phyloP scores from a whole-genome alignment of 2,113 vertebrate species.

The Pao palembangensis region DNA sequence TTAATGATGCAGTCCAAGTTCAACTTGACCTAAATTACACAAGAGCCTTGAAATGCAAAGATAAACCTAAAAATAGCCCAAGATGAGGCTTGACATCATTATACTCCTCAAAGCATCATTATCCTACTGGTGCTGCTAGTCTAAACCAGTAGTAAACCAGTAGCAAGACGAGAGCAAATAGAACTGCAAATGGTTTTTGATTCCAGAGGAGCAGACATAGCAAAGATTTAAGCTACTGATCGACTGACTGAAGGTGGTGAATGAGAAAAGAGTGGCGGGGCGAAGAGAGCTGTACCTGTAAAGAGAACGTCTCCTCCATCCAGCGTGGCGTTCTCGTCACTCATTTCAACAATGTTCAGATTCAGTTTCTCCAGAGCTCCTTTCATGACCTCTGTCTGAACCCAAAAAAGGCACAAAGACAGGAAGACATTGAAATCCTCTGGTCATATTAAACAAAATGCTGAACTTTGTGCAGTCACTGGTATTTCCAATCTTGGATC shows the following conservation, averaged over 20 bases:
- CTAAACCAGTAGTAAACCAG: too few relatives aligned
- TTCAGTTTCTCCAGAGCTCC: conserved; percentile 81
- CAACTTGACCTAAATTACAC: too few relatives aligned
- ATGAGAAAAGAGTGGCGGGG: not conserved
- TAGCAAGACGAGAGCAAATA: not conserved
- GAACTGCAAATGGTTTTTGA: not conserved
- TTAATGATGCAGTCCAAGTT: too few relatives aligned
- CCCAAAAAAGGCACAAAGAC: conserved; percentile 44
- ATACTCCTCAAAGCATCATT: too few relatives aligned
- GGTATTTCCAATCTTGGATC: too few relatives aligned
- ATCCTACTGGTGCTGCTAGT: too few relatives aligned
- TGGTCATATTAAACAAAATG: not conserved
- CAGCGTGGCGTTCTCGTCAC: conserved; percentile 88
- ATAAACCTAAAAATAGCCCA: not conserved
- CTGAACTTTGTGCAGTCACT: too few relatives aligned
- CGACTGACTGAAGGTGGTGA: not conserved
- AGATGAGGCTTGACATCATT: too few relatives aligned
- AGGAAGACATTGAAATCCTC: conserved; percentile 35
- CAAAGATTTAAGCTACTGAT: not conserved
- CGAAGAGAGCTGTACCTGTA: conserved; percentile 78
- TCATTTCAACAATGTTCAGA: conserved; percentile 93
- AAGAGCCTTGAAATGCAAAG: not conserved
- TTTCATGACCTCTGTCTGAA: conserved; percentile 86
- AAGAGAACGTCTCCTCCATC: conserved; percentile 97
- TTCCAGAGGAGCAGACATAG: not conserved